Evolutionary conservation across 2,888 invertebrate species (phyloP).

Genomic region (Plemyria rubiginata): DNA sequence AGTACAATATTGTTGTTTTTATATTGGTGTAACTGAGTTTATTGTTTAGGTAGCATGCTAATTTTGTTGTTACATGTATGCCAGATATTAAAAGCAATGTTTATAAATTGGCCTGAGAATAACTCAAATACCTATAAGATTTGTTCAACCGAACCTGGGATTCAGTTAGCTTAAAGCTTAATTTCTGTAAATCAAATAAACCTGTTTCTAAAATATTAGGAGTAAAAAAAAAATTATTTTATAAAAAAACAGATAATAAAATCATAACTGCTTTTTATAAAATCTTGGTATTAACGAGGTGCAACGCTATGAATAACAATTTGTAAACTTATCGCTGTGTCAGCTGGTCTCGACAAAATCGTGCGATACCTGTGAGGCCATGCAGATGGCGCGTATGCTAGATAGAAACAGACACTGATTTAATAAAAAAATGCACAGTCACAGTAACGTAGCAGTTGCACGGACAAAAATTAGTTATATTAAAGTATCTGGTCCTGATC

Average conservation of each 20-base stretch:
- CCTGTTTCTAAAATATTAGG: too few relatives aligned
- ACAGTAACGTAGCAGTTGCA: not conserved
- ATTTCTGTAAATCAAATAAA: too few relatives aligned
- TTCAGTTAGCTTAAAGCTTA: too few relatives aligned
- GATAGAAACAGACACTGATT: slow-evolving; percentile 51
- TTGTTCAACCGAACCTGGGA: too few relatives aligned
- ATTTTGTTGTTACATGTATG: slow-evolving; percentile 1
- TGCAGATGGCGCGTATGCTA: slow-evolving; percentile 38
- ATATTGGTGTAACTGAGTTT: not conserved
- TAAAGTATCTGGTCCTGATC: too few relatives aligned
- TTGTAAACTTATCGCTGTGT: slow-evolving; percentile 36
- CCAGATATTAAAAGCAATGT: slow-evolving; percentile 4
- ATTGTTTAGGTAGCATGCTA: not conserved
- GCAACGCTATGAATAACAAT: slow-evolving; percentile 32
- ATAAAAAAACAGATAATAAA: too few relatives aligned
- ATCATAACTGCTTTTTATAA: slow-evolving; percentile 16
- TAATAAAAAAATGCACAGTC: slow-evolving; percentile 59
- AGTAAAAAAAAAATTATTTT: too few relatives aligned
- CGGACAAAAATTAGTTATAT: too few relatives aligned
- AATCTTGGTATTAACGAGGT: slow-evolving; percentile 16
- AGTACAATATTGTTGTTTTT: not conserved
- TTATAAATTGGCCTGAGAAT: not conserved
- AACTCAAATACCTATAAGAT: not conserved
- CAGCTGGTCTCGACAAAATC: slow-evolving; percentile 39
- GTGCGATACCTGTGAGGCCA: slow-evolving; percentile 31